Base-by-base conservation (phyloP, 2,113 vertebrate species). In the Desmodus rotundus region DNA sequence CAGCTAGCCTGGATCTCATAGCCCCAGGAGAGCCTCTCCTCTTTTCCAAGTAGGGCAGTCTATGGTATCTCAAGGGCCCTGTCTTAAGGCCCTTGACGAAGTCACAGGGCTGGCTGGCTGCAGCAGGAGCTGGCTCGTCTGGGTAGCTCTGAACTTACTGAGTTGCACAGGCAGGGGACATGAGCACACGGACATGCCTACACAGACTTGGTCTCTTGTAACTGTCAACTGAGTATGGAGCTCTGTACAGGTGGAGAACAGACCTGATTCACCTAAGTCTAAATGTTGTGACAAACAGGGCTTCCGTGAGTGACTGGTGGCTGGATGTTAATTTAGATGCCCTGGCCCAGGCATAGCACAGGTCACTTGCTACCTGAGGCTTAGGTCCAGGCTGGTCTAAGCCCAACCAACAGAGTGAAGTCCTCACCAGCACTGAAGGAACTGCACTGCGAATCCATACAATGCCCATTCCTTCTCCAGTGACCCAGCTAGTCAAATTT, bases 311-410 rank as follows among this genome's bases (percentile, higher is more conserved):
- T 78, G 52, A 31, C 24, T 76, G 41, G 78, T 28, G 10, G 74
- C 41, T 82, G 54, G 33, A 50, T 41, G 70, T 52, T 72, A 95
- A 96, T n/a, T 83, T 1, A 74, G 61, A 58, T 82, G 41, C 70
- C 28, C 45, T n/a, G 6, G 33, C 65, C 63, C 47, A 83, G 41
- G 85, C 12, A 92, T 5, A 95, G 84, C 0, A 14, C 22, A 70
- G 93, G 54, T 45, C 58, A 89, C 83, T 74, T 93, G 61, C 72
- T 96, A 91, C 85, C 72, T 38, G 56, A 92, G 45, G 72, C 31
- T 43, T 24, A 72, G 31, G 65, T 56, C n/a, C 80, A 87, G 50
- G 72, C 7, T 77, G 41, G 85, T 73, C 5, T 7, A 81, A 73
- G 47, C 24, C 43, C 22, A 70, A 65, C 5, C 67, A 47, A 84